phyloP scores from a whole-genome alignment of 2,113 vertebrate species.

The Odontophorus gujanensis region DNA sequence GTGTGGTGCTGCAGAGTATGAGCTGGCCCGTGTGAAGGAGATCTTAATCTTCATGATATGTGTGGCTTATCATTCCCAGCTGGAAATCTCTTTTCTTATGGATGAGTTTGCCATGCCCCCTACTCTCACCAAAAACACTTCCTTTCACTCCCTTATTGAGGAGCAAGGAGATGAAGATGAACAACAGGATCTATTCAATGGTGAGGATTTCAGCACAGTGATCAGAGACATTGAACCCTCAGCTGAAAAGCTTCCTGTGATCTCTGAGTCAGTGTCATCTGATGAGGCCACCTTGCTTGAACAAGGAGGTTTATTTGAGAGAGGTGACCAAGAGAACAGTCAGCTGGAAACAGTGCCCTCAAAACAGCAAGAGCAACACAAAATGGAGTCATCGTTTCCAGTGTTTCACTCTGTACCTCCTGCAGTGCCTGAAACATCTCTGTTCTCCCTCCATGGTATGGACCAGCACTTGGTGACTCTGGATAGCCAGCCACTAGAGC shows the following conservation, averaged over 20 bases:
- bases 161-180: constrained; percentile 66
- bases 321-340: constrained; percentile 59
- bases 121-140: constrained; percentile 83
- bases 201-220: constrained; percentile 60
- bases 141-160: constrained; percentile 90
- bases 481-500: constrained; percentile 39
- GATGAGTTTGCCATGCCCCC: constrained; percentile 99
- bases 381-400: constrained; percentile 8
- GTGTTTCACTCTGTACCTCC: constrained; percentile 59
- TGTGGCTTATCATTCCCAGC: constrained; percentile 96
- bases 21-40: constrained; percentile 95
- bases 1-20: constrained; percentile 92
- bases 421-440: constrained; percentile 67
- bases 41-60: constrained; percentile 96
- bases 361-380: constrained; percentile 63
- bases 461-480: constrained; percentile 66
- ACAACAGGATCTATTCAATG: constrained; percentile 59
- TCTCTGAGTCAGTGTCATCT: constrained; percentile 69
- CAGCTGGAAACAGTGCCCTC: background rate
- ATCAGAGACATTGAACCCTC: constrained; percentile 72
- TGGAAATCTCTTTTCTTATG: constrained; percentile 99
- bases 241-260: constrained; percentile 61
- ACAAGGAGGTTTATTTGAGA: constrained; percentile 68
- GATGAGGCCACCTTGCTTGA: constrained; percentile 67
- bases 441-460: constrained; percentile 81